Conservation (phyloP, 2,113 vertebrate species). For the Rostratula benghalensis region DNA sequence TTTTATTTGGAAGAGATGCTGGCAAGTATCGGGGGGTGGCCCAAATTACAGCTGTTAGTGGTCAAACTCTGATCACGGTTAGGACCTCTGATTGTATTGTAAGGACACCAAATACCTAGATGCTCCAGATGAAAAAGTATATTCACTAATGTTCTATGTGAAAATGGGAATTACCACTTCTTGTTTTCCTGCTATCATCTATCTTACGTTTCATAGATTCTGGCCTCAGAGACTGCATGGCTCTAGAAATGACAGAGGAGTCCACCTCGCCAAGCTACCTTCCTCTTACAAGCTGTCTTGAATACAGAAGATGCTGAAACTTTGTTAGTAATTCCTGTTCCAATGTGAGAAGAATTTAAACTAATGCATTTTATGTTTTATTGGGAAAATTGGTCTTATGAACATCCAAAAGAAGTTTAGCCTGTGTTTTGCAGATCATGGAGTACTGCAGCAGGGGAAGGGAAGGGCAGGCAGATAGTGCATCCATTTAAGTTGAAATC, state of each 20-base stretch:
- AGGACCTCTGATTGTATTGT: background rate
- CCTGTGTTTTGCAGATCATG: background rate
- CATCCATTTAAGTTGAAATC: background rate
- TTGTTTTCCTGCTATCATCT: background rate
- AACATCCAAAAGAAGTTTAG: background rate
- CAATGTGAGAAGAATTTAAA: background rate
- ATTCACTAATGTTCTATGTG: background rate
- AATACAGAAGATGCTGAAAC: background rate
- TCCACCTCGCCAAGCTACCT: background rate
- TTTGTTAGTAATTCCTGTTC: background rate
- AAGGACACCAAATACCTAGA: background rate
- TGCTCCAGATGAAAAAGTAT: background rate
- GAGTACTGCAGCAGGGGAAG: background rate
- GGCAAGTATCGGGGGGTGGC: background rate
- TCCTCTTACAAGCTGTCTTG: background rate
- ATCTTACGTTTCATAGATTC: background rate
- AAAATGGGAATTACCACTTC: background rate
- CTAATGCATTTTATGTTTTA: background rate
- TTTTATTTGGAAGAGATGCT: background rate
- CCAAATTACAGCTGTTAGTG: background rate
- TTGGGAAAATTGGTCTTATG: background rate
- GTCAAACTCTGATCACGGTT: background rate
- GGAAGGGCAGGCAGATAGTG: background rate
- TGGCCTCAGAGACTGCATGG: background rate
- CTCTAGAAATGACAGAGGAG: background rate